Base-by-base conservation (phyloP, 2,888 invertebrate species). In the Caenorhabditis zanzibari region DNA sequence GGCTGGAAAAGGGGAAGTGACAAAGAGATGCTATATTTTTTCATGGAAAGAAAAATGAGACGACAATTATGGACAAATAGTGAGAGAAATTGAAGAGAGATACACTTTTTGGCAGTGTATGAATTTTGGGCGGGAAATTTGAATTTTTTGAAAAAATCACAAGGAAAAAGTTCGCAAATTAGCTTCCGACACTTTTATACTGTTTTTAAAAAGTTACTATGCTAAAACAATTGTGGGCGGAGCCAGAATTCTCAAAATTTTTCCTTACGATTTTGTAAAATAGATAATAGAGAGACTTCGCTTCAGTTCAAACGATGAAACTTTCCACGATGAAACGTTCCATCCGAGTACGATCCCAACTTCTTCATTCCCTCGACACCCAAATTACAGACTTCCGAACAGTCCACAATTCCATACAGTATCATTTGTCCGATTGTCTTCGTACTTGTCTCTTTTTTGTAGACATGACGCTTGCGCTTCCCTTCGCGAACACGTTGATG, bases 11-110 rank as follows among this genome's bases (percentile, higher is more conserved):
- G 12, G 38, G 6, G 0, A n/a, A 41, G 61, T 41, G 61, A 41
- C 16, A 47, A 26, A 44, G 16, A n/a, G 19, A 22, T n/a, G 19
- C 14, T 38, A 49, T 3, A 54, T 54, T 54, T 49, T 49, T 49
- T 49, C 14, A 2, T 16, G 44, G 44, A 44, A 44, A 44, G 38
- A 64, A 47, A 24, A 28, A 26, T 2, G 28, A 77, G 69, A 77
- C n/a, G n/a, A n/a, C 79, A 79, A 72, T 71, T 79, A 79, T 79
- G 71, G 63, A 63, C 79, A 79, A 56, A 79, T 63, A 77, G 26
- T 49, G 52, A 54, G 6, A 35, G 19, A 28, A 26, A 19, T 5
- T 28, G n/a, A 24, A 14, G 10, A 19, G 22, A 3, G 6, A 9
- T 68, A 68, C 68, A 66, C 66, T 66, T 12, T 66, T 52, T 22